These are phyloP conservation scores for Cephus spinipes DNA, from an alignment of 2,888 invertebrate genomes.

Conservation along the genomic window DNA sequence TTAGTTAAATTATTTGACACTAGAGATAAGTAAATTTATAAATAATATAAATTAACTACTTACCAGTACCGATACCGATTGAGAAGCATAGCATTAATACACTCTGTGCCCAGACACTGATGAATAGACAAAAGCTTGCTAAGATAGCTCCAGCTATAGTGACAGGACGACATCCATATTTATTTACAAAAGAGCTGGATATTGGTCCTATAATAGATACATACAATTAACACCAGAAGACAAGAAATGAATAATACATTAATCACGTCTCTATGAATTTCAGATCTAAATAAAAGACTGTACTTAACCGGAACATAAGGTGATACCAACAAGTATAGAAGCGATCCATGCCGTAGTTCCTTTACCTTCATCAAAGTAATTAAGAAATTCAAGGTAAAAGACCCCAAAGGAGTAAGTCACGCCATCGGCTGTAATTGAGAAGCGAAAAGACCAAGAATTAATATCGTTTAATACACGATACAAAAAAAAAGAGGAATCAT, in stretches of 20 bases:
- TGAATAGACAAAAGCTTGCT: slow-evolving; percentile 80
- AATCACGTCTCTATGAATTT: not conserved
- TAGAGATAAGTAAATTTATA: too few relatives aligned
- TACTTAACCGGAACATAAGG: slow-evolving; percentile 86
- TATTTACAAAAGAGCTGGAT: slow-evolving; percentile 94
- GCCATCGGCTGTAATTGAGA: slow-evolving; percentile 86
- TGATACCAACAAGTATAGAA: slow-evolving; percentile 94
- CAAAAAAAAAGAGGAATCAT: too few relatives aligned
- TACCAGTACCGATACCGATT: slow-evolving; percentile 91
- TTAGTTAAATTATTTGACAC: too few relatives aligned
- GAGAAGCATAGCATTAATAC: slow-evolving; percentile 89
- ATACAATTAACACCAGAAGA: slow-evolving; percentile 6
- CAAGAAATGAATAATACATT: not conserved
- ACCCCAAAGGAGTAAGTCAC: slow-evolving; percentile 98
- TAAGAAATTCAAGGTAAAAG: slow-evolving; percentile 87
- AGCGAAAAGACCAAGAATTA: slow-evolving; percentile 6
- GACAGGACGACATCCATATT: slow-evolving; percentile 91
- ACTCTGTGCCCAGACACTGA: slow-evolving; percentile 86
- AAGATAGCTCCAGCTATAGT: slow-evolving; percentile 90
- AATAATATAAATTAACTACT: slow-evolving; percentile 24
- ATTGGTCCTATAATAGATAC: slow-evolving; percentile 83
- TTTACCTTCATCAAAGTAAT: slow-evolving; percentile 86
- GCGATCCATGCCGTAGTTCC: slow-evolving; percentile 93
- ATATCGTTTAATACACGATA: too few relatives aligned
- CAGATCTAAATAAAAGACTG: not conserved